phyloP scores from a whole-genome alignment of 35 echinoderm and acorn worm genomes.

The Eucidaris tribuloides region DNA sequence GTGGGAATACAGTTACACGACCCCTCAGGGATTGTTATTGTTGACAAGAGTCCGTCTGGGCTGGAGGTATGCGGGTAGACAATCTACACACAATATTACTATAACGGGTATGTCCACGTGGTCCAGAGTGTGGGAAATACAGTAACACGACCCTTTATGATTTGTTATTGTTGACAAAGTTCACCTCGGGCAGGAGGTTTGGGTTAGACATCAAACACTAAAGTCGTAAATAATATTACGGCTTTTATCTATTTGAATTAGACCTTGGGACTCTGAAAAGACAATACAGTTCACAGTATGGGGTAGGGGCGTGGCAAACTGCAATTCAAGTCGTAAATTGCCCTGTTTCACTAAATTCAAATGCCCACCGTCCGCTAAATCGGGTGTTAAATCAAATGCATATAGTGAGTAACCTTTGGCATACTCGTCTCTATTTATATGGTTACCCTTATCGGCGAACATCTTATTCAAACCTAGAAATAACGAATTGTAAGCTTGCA shows the following conservation, averaged over 20 bases:
- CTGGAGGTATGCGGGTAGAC: no score
- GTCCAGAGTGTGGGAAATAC: no score
- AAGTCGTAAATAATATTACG: slow-evolving; percentile 28
- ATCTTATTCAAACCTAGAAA: slow-evolving; percentile 29
- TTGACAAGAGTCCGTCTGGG: no score
- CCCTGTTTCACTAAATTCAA: slow-evolving; percentile 4
- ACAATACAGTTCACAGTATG: slow-evolving; percentile 40
- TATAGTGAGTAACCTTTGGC: slow-evolving; percentile 14
- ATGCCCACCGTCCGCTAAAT: background rate
- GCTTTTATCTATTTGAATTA: slow-evolving; percentile 31
- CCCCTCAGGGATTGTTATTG: no score
- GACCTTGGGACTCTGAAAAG: background rate
- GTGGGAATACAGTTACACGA: no score
- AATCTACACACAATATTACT: no score
- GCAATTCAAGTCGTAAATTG: slow-evolving; percentile 32
- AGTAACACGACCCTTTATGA: no score
- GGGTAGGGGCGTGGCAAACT: background rate
- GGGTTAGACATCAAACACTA: no score
- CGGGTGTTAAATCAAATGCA: slow-evolving; percentile 43
- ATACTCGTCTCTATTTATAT: slow-evolving; percentile 18
- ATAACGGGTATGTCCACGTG: no score
- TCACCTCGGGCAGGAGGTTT: no score
- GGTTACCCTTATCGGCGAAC: background rate
- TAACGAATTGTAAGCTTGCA: slow-evolving; percentile 43
- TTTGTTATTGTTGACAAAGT: no score